Conservation (phyloP, 2,888 invertebrate species). For the Eupithecia centaureata region DNA sequence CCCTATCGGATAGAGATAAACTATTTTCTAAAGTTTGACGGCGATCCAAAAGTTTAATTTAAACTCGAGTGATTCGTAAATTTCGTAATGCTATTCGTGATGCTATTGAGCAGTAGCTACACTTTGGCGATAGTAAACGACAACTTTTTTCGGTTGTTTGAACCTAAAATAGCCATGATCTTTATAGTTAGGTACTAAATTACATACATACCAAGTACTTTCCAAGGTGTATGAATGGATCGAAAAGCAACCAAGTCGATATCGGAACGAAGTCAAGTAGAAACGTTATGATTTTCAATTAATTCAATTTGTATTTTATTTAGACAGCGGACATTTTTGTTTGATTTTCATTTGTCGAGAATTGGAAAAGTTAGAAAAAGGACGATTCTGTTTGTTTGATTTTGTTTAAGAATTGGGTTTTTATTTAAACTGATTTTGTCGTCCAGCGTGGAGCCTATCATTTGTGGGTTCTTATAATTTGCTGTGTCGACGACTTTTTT, state of each 20-base stretch:
- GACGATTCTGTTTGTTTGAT: constrained; percentile 11
- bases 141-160: too few relatives aligned
- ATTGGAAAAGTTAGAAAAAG: constrained; percentile 28
- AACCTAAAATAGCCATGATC: background rate
- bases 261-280: background rate
- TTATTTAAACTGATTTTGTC: background rate
- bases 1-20: too few relatives aligned
- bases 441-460: background rate
- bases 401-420: constrained; percentile 10
- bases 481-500: background rate
- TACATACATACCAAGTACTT: background rate
- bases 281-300: constrained; percentile 23
- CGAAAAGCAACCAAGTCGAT: background rate
- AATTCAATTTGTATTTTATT: constrained; percentile 26
- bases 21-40: too few relatives aligned
- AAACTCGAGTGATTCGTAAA: too few relatives aligned
- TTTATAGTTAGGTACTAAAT: too few relatives aligned
- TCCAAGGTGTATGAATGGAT: background rate
- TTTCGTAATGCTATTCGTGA: too few relatives aligned
- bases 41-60: too few relatives aligned
- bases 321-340: constrained; percentile 18
- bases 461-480: background rate
- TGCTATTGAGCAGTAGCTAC: too few relatives aligned
- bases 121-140: too few relatives aligned
- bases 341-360: constrained; percentile 25